These are phyloP conservation scores for Drosophila lacicola DNA, from an alignment of 2,888 invertebrate genomes.

Conservation along the genomic window DNA sequence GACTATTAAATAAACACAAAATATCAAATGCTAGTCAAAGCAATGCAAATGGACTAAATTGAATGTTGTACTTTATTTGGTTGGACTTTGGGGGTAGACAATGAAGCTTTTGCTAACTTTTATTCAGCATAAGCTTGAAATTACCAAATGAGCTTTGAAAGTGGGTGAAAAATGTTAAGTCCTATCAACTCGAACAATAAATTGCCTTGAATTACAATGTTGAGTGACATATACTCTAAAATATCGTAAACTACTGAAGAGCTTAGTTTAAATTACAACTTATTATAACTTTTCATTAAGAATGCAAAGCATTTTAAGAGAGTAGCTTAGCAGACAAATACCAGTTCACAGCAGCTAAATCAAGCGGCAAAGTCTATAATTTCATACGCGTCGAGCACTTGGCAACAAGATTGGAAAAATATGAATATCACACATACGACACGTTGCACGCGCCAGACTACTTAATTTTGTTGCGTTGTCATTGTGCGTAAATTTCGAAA, in stretches of 20 bases:
- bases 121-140: too few species aligned
- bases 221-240: not conserved
- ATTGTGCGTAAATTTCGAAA: slow-evolving; percentile 28
- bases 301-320: not conserved
- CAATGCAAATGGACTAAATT: not conserved
- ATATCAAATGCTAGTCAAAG: not conserved
- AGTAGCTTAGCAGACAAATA: not conserved
- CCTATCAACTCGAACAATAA: too few species aligned
- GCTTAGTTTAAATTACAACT: not conserved
- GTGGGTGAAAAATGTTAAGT: too few species aligned
- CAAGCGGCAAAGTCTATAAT: slow-evolving; percentile 14
- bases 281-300: not conserved
- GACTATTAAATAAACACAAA: slow-evolving; percentile 3
- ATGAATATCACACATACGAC: slow-evolving; percentile 33
- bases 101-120: not conserved
- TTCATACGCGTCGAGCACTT: slow-evolving; percentile 8
- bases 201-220: too few species aligned
- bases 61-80: not conserved
- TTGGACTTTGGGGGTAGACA: not conserved
- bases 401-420: slow-evolving; percentile 4
- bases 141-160: too few species aligned
- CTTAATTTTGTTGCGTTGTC: slow-evolving; percentile 45
- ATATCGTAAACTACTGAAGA: not conserved
- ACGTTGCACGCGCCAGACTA: slow-evolving; percentile 43
- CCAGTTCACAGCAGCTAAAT: slow-evolving; percentile 6